Evolutionary conservation across 2,113 vertebrate species (phyloP).

Genomic region (Syrrhaptes paradoxus): DNA sequence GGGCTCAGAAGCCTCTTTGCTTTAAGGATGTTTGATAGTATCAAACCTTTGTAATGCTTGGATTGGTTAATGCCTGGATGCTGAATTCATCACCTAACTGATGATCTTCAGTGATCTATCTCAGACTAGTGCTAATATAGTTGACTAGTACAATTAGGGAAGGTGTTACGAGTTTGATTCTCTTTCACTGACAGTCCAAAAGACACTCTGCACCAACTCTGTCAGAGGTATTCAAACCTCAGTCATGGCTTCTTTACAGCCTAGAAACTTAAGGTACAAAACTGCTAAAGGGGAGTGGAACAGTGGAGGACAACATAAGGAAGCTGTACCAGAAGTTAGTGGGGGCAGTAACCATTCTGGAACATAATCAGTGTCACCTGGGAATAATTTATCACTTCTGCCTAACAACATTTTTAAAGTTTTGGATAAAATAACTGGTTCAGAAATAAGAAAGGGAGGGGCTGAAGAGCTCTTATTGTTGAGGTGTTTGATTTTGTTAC

Average conservation of each 20-base stretch:
- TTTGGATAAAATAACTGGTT: neutral
- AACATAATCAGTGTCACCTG: neutral
- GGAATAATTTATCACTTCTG: neutral
- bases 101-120: neutral
- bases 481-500: neutral
- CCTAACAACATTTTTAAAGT: neutral
- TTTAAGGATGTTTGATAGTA: neutral
- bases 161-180: neutral
- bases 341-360: neutral
- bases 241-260: neutral
- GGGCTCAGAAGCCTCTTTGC: neutral
- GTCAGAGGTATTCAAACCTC: neutral
- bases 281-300: neutral
- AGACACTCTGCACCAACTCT: neutral
- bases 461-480: neutral
- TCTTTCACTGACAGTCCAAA: neutral
- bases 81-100: neutral
- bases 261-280: neutral
- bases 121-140: neutral
- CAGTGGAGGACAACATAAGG: neutral
- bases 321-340: neutral
- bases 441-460: neutral
- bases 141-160: neutral
- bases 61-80: neutral
- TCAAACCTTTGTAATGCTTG: neutral